Percentiles rank a stretch among this genome's conserved stretches.
phyloP scores from a whole-genome alignment of 1,140 invertebrate genomes.

The Pseudomyrmex gracilis region DNA sequence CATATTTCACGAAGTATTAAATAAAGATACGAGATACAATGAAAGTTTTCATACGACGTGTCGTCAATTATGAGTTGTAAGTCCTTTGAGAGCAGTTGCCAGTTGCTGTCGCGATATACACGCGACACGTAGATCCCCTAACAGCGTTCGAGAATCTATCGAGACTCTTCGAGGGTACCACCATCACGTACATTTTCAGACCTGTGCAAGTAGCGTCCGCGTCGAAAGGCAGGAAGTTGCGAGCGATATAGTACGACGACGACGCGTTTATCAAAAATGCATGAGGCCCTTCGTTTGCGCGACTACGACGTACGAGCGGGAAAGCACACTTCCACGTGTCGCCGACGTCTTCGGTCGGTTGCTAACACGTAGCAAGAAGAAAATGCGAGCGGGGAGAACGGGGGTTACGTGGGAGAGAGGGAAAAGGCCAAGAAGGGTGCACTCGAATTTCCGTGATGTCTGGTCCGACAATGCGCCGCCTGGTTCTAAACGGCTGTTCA shows the following conservation, averaged over 20 bases:
- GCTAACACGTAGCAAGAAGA: constrained; percentile 32
- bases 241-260: constrained; percentile 21
- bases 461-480: constrained; percentile 74
- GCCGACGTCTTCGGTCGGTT: background rate
- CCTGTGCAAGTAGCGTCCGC: background rate
- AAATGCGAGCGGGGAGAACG: constrained; percentile 14
- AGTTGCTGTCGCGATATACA: constrained; percentile 5
- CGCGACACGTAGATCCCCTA: constrained; percentile 29
- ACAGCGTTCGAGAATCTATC: constrained; percentile 33
- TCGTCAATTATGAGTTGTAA: constrained; percentile 27
- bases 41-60: background rate
- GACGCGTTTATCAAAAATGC: constrained; percentile 69
- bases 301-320: constrained; percentile 37
- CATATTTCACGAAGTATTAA: background rate
- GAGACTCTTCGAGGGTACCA: constrained; percentile 57
- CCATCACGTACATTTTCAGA: constrained; percentile 57
- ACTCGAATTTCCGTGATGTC: constrained; percentile 74
- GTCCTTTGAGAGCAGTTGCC: constrained; percentile 25
- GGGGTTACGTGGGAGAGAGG: background rate
- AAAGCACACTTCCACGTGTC: constrained; percentile 49
- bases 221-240: constrained; percentile 28
- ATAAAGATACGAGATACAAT: background rate
- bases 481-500: constrained; percentile 73
- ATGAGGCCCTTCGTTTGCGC: constrained; percentile 65
- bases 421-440: background rate